Conservation (phyloP, 2,888 invertebrate species). For the Abrostola triplasia region DNA sequence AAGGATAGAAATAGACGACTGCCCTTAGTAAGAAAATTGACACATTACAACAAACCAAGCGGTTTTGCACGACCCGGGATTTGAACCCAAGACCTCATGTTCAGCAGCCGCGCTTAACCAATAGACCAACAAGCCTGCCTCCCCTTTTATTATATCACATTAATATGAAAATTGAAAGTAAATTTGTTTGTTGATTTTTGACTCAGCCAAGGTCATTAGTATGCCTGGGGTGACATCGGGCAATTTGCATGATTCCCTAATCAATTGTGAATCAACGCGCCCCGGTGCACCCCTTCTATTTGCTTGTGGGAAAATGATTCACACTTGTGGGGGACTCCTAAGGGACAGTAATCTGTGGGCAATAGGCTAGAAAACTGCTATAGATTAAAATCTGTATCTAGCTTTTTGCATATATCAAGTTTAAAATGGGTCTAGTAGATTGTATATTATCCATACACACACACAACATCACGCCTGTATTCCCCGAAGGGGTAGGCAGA, state of each 20-base stretch:
- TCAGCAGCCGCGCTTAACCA: background rate
- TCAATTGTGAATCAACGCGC: constrained; percentile 54
- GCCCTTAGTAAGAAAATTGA: too few species aligned
- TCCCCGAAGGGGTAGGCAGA: too few species aligned
- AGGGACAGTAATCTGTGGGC: constrained; percentile 12
- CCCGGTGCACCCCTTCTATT: constrained; percentile 49
- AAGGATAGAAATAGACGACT: too few species aligned
- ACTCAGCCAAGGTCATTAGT: constrained; percentile 39
- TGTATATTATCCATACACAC: too few species aligned
- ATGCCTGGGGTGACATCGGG: constrained; percentile 23
- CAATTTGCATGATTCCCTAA: constrained; percentile 56
- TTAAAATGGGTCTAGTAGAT: too few species aligned
- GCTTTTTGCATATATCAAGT: too few species aligned
- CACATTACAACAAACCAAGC: too few species aligned
- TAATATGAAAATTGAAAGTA: constrained; percentile 44
- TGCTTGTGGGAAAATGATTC: constrained; percentile 51
- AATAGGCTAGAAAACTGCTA: constrained; percentile 38
- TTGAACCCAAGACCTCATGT: background rate
- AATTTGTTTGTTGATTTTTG: constrained; percentile 56
- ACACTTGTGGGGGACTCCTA: constrained; percentile 16
- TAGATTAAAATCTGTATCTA: constrained; percentile 8
- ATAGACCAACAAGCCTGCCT: background rate
- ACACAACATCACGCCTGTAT: too few species aligned
- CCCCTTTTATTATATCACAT: constrained; percentile 17
- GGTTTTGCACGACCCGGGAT: too few species aligned